Percentiles rank a stretch among this genome's conserved stretches.
phyloP scores from a whole-genome alignment of 2,888 invertebrate species.

The Hanleya hanleyi region DNA sequence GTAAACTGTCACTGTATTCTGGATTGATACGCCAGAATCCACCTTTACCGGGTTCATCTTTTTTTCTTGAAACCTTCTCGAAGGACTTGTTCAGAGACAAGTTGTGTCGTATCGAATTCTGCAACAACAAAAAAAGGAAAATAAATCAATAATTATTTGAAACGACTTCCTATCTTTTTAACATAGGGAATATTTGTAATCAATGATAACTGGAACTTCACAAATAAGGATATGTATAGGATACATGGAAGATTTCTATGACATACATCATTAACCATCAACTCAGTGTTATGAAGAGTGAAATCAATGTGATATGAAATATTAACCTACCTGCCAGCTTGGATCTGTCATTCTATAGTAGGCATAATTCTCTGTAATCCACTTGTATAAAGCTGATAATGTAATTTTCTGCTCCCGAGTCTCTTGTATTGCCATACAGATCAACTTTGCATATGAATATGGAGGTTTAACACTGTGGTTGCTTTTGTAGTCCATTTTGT shows the following conservation, averaged over 20 bases:
- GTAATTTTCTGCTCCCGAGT: conserved; percentile 90
- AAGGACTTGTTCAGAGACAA: conserved; percentile 94
- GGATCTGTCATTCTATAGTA: conserved; percentile 92
- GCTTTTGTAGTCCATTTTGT: conserved; percentile 83
- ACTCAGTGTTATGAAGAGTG: too few relatives aligned
- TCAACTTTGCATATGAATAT: conserved; percentile 91
- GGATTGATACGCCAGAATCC: conserved; percentile 95
- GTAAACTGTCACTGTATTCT: conserved; percentile 75
- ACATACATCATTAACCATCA: too few relatives aligned
- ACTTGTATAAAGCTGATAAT: conserved; percentile 89
- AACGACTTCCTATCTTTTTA: too few relatives aligned
- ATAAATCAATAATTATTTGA: too few relatives aligned
- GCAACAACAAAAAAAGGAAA: conserved; percentile 69
- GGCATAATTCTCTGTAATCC: conserved; percentile 93
- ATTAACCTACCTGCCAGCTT: conserved; percentile 88
- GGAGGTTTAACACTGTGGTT: conserved; percentile 90
- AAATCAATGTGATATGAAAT: too few relatives aligned
- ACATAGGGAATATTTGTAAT: too few relatives aligned
- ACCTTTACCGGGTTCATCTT: conserved; percentile 85
- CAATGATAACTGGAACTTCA: too few relatives aligned
- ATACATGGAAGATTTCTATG: too few relatives aligned
- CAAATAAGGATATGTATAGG: too few relatives aligned
- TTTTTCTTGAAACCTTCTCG: conserved; percentile 82
- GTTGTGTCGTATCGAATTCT: conserved; percentile 96
- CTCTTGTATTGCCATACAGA: conserved; percentile 94